Evolutionary conservation across 2,113 vertebrate genomes (phyloP), one percentile per base, ranked within the genome.

Genomic region (Dolichallabes microphthalmus): DNA sequence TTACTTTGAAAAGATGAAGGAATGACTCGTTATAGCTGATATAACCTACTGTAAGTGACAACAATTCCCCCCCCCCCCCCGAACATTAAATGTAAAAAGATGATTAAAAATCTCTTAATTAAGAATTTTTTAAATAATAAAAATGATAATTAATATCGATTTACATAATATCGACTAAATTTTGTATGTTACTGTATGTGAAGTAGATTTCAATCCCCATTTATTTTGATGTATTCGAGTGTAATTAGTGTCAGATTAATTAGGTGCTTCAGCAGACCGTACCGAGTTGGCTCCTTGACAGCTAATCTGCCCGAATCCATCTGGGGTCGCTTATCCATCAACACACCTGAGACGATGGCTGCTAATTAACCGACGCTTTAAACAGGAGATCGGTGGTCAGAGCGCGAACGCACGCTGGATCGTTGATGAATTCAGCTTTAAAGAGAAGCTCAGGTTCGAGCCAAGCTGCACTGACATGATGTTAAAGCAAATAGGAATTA

Each of bases 271-370:
- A 75, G 20, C 71, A 13, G 39, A 39, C 45, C 45, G 6, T 45
- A 12, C 45, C 45, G 39, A 74, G 39, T 50, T 39, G 22, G 22
- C 11, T 73, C 71, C 71, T 45, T 50, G 71, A 74, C 71, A 74
- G 71, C 39, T 74, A 74, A 74, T 74, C 71, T 13, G 11, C 71
- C 39, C 4, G 71, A 74, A 45, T 52, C 39, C 39, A 20, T 52
- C 71, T 74, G 71, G 45, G 71, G 71, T 74, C 71, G 71, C 52
- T 74, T 74, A 74, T 52, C 22, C 71, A n/a, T 74, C 71, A 73
- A 50, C 69, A 50, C 39, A 50, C 69, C 69, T 73, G 69, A 73
- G 69, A 45, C 22, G 45, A 45, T 50, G 39, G 39, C 71, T 74
- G 71, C 71, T 74, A 74, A 74, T 74, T 50, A 74, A 74, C 39